Percentiles rank a stretch among this genome's conserved stretches.
phyloP scores from a whole-genome alignment of 2,113 vertebrate species.

The Takifugu flavidus region DNA sequence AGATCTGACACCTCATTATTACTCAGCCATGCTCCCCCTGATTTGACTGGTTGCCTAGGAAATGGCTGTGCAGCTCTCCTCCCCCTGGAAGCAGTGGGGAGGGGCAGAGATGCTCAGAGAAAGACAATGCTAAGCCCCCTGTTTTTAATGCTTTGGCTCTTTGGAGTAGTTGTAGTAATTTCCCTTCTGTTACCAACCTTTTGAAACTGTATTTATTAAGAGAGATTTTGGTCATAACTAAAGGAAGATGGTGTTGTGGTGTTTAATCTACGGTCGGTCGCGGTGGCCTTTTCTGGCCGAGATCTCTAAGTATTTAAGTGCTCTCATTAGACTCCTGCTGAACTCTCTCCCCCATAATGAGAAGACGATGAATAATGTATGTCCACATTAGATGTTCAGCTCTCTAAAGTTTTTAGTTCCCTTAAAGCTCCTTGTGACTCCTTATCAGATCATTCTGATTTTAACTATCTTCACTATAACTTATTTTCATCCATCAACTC shows the following conservation, averaged over 20 bases:
- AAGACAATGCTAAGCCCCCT: conserved; percentile 1
- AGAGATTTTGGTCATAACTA: neutral
- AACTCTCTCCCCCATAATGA: conserved; percentile 13
- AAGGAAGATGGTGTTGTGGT: neutral
- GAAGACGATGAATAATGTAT: conserved; percentile 21
- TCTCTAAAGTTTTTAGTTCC: neutral
- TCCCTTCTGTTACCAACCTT: neutral
- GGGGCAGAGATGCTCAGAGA: conserved; percentile 7
- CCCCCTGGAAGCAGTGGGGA: conserved; percentile 25
- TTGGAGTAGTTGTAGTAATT: neutral
- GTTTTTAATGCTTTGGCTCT: neutral
- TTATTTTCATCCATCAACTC: too few species aligned
- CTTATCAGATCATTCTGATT: neutral
- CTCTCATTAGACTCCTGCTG: conserved; percentile 22
- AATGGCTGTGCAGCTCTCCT: conserved; percentile 24
- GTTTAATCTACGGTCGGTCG: conserved; percentile 17
- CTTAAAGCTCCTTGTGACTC: neutral
- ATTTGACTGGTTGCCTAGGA: conserved; percentile 49
- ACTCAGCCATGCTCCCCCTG: conserved; percentile 15
- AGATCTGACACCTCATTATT: conserved; percentile 26
- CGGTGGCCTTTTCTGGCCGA: neutral
- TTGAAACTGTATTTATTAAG: neutral
- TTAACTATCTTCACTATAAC: neutral
- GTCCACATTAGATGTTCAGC: neutral
- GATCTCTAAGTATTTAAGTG: conserved; percentile 7